Base-by-base conservation (phyloP, 2,888 invertebrate species). In the Tetheella fluctuosa region DNA sequence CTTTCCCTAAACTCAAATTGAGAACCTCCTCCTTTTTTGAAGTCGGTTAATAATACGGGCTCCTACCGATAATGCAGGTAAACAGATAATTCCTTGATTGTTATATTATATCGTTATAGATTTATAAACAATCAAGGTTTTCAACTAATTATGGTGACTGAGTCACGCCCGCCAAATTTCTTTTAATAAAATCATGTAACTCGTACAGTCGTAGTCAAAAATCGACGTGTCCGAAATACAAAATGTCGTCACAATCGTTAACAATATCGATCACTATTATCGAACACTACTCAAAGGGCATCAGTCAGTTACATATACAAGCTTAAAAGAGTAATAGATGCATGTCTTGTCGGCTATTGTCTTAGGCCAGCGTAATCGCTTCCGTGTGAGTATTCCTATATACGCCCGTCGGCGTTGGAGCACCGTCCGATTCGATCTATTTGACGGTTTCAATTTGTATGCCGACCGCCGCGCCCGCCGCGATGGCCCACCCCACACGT, bases 261-360 rank as follows among this genome's bases (percentile, higher is more conserved):
- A 55, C 34, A 52, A 30, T 59, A 64, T 70, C 70, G 81, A 76
- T 76, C 78, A 81, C 84, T 71, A 80, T 80, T 81, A 84, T 79
- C 71, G 71, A 79, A 67, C 67, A 66, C 73, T 72, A 76, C 80
- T 83, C 79, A 86, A 89, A 85, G 84, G 84, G 84, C 81, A 84
- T 74, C 79, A 84, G 76, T 79, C 80, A 77, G 81, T 79, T 81
- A 76, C 74, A 80, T n/a, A n/a, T 81, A 76, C 74, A 80, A 77
- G 72, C 80, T 86, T 84, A 83, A 88, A 88, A 86, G 86, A 88
- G 87, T 89, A 90, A 90, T 91, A 86, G 89, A 91, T 91, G 91
- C 92, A 89, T 85, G 89, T 83, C 87, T 90, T 89, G 90, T 87
- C 85, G 82, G 79, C 86, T 84, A 91, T 91, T 91, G 92, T 91